These are phyloP conservation scores for Arion vulgaris DNA, from an alignment of 1,140 invertebrate genomes.

Conservation along the genomic window DNA sequence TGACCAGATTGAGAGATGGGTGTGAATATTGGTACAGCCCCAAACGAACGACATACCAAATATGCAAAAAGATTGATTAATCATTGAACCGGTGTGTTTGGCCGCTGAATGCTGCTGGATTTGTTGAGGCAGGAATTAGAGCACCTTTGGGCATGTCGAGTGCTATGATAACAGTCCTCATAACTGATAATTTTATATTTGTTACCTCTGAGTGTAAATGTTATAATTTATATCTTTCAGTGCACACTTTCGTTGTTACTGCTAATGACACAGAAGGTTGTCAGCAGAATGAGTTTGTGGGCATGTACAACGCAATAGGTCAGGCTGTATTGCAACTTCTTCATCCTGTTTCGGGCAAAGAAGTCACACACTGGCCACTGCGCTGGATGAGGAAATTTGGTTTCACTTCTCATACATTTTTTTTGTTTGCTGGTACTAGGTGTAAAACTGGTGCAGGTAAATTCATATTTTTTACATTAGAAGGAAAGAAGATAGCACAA, in stretches of 20 bases:
- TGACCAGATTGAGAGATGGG: too few species aligned
- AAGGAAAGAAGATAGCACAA: not conserved
- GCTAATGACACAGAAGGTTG: not conserved
- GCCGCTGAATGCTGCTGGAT: too few species aligned
- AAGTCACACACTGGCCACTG: not conserved
- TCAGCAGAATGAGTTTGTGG: not conserved
- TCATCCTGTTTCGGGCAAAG: not conserved
- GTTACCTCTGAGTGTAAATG: too few species aligned
- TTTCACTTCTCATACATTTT: not conserved
- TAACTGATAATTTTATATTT: too few species aligned
- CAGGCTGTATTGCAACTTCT: not conserved
- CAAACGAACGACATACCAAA: too few species aligned
- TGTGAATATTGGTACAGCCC: too few species aligned
- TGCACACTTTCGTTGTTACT: not conserved
- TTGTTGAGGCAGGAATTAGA: too few species aligned
- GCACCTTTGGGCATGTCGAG: too few species aligned
- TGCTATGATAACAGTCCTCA: too few species aligned
- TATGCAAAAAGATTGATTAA: too few species aligned
- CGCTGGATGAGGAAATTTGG: not conserved
- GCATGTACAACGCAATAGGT: not conserved
- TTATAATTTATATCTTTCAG: not conserved
- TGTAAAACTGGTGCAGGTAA: conserved; percentile 1
- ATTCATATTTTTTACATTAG: not conserved
- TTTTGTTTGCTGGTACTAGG: not conserved
- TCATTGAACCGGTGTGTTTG: too few species aligned